A percentile compares a stretch with the other conserved stretches of the same genome.
These are phyloP conservation scores for Otolemur crassicaudatus DNA, from an alignment of 2,797 vertebrate species.

Conservation along the genomic window DNA sequence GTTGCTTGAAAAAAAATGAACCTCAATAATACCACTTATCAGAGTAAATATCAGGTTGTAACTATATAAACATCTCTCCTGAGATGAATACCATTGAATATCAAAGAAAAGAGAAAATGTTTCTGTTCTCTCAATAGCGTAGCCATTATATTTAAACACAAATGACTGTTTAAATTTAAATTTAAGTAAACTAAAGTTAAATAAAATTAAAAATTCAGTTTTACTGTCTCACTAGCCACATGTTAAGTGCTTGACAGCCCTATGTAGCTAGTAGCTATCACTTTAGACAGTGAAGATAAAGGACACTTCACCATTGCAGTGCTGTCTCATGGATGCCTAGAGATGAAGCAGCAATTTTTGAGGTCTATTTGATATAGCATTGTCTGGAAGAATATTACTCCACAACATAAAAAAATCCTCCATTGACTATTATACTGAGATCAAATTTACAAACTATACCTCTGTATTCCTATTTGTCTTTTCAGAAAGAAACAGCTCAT, in stretches of 20 bases:
- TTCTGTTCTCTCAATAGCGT: neutral
- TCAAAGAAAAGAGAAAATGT: neutral
- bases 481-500: conserved; percentile 8
- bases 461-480: neutral
- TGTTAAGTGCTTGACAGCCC: neutral
- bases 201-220: neutral
- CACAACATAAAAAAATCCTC: neutral
- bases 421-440: neutral
- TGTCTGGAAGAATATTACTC: neutral
- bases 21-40: neutral
- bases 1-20: neutral
- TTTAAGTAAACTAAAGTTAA: neutral
- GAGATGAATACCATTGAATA: neutral
- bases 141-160: neutral
- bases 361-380: neutral
- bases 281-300: neutral
- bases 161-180: neutral
- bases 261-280: neutral
- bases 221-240: neutral
- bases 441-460: neutral
- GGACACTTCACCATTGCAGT: neutral
- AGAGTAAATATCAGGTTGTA: neutral
- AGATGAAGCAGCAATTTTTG: neutral
- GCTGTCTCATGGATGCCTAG: neutral
- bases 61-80: neutral